A percentile compares a stretch with the other conserved stretches of the same genome.
Conservation (phyloP, 2,888 invertebrate genomes). For the Eutolmus rufibarbis region DNA sequence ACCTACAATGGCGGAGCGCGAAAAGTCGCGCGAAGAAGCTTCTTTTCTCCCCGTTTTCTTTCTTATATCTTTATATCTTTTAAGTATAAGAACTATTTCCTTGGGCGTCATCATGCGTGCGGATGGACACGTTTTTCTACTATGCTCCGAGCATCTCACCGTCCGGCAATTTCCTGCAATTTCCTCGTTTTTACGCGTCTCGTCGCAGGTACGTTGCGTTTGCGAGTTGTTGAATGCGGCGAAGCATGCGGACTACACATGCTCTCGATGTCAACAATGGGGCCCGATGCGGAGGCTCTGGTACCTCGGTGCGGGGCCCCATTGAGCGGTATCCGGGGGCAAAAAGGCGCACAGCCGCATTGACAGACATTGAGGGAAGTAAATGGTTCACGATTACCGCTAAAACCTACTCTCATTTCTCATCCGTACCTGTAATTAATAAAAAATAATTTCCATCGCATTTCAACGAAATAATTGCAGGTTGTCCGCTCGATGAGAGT, state of each 20-base stretch:
- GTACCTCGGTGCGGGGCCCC: background rate
- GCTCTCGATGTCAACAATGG: background rate
- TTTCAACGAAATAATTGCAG: slow-evolving; percentile 46
- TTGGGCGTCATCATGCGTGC: background rate
- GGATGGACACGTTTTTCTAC: background rate
- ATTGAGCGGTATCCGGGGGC: background rate
- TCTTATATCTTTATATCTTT: too few species aligned
- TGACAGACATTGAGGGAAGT: slow-evolving; percentile 36
- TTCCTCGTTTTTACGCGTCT: background rate
- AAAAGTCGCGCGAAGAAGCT: background rate
- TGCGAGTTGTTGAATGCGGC: background rate
- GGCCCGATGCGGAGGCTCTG: background rate
- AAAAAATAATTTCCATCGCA: slow-evolving; percentile 39
- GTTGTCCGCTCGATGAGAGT: slow-evolving; percentile 44
- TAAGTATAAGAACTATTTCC: background rate
- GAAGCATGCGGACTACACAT: background rate
- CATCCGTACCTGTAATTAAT: slow-evolving; percentile 40
- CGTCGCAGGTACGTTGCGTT: background rate
- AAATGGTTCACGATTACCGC: slow-evolving; percentile 39
- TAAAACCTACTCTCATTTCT: slow-evolving; percentile 36
- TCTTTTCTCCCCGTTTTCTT: background rate
- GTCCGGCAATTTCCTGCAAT: background rate
- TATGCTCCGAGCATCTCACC: background rate
- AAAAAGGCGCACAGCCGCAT: background rate
- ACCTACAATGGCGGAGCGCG: background rate